Percentiles rank a stretch among this genome's conserved stretches.
Conservation (phyloP, 1,140 invertebrate genomes). For the Eurosta solidaginis region DNA sequence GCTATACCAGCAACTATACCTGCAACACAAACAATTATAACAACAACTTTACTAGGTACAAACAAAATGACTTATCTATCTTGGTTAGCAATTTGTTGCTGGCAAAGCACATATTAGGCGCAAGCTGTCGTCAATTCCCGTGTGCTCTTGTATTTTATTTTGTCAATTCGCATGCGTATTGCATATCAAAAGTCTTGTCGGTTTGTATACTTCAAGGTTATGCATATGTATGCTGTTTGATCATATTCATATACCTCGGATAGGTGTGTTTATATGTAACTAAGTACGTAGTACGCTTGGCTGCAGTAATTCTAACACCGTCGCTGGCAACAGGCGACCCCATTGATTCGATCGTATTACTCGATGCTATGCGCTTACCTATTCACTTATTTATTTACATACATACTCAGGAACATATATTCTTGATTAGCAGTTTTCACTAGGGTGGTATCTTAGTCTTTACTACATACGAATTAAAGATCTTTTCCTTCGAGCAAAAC, state of each 20-base stretch:
- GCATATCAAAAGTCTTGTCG: not conserved
- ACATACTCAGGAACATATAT: too few relatives aligned
- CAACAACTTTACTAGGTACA: not conserved
- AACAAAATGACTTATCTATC: not conserved
- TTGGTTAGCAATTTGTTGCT: conserved; percentile 30
- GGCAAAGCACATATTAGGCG: conserved; percentile 18
- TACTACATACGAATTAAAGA: too few relatives aligned
- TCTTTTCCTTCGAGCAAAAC: too few relatives aligned
- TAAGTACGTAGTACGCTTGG: not conserved
- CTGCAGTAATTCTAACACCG: not conserved
- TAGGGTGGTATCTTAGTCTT: not conserved
- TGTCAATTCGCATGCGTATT: not conserved
- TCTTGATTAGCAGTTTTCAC: too few relatives aligned
- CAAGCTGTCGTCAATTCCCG: not conserved
- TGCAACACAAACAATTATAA: not conserved
- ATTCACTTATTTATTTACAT: not conserved
- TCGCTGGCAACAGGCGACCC: not conserved
- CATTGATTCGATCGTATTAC: not conserved
- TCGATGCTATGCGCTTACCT: not conserved
- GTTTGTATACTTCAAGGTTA: not conserved
- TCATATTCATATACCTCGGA: not conserved
- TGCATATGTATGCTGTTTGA: not conserved
- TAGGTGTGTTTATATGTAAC: not conserved
- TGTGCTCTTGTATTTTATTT: not conserved
- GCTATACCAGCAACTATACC: too few relatives aligned